phyloP scores from a whole-genome alignment of 1,140 invertebrate genomes.

The Tetramorium simillimum region DNA sequence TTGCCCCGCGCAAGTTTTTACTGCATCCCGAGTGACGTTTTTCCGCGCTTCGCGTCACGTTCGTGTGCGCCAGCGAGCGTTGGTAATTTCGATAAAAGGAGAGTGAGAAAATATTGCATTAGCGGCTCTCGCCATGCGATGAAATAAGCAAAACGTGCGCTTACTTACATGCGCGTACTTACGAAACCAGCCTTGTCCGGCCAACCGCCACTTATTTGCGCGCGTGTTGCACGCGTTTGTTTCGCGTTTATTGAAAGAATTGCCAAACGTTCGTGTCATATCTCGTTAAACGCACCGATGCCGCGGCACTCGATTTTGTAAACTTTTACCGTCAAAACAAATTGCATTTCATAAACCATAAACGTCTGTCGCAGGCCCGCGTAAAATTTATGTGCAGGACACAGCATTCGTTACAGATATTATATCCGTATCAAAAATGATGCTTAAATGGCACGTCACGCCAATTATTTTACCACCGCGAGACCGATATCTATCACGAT shows the following conservation, averaged over 20 bases:
- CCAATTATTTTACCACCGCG: conserved; percentile 10
- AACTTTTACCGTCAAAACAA: conserved; percentile 41
- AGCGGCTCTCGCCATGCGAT: conserved; percentile 13
- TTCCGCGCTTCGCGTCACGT: conserved; percentile 38
- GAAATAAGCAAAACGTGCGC: conserved; percentile 15
- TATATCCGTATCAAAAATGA: conserved; percentile 15
- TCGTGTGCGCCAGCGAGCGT: background rate
- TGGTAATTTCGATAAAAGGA: conserved; percentile 61
- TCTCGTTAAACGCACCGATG: conserved; percentile 44
- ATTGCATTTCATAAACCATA: conserved; percentile 53
- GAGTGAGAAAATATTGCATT: conserved; percentile 57
- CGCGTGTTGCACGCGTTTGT: background rate
- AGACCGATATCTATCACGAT: conserved; percentile 18
- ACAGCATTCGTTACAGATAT: conserved; percentile 2
- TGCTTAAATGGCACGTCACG: conserved; percentile 21
- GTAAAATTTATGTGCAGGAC: conserved; percentile 22
- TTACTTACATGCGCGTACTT: background rate
- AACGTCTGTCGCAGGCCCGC: conserved; percentile 40
- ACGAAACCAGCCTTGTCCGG: background rate
- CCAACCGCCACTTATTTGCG: conserved; percentile 6
- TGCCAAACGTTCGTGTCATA: conserved; percentile 15
- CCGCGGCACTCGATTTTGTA: conserved; percentile 33
- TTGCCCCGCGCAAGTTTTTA: conserved; percentile 51
- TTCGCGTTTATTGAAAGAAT: conserved; percentile 29
- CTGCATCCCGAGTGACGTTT: conserved; percentile 38